A percentile compares a stretch with the other conserved stretches of the same genome.
phyloP scores from a whole-genome alignment of 2,797 vertebrate species.

The Phalanger gymnotis region DNA sequence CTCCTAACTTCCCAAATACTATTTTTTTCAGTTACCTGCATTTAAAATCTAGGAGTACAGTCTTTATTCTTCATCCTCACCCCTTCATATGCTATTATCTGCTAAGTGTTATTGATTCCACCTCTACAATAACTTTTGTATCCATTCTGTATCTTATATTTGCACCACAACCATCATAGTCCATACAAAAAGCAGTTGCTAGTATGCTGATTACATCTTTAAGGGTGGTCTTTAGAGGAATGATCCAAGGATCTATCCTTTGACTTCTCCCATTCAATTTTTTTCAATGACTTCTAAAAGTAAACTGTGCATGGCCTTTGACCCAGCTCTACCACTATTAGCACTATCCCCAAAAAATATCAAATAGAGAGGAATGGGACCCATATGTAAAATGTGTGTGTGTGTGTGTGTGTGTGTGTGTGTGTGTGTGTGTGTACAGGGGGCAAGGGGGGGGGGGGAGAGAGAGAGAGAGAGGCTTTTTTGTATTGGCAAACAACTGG shows the following conservation, averaged over 20 bases:
- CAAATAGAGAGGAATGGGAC: neutral
- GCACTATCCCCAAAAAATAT: neutral
- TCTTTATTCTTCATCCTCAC: neutral
- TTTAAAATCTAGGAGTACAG: neutral
- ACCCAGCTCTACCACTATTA: neutral
- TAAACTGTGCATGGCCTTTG: neutral
- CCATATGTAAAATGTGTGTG: neutral
- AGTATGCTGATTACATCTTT: neutral
- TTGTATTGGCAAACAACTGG: neutral
- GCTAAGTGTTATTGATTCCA: neutral
- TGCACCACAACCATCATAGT: neutral
- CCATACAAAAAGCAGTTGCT: neutral
- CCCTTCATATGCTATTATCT: neutral
- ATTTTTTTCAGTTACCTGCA: neutral
- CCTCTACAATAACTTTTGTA: neutral
- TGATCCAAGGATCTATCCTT: neutral
- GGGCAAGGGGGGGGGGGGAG: too few relatives aligned
- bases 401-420: too few relatives aligned
- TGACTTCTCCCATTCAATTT: neutral
- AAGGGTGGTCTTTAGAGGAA: neutral
- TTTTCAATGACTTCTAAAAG: neutral
- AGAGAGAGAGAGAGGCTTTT: neutral
- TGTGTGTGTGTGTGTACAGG: too few relatives aligned
- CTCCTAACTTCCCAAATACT: neutral
- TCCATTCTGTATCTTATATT: neutral